Evolutionary conservation across 2,888 invertebrate genomes (phyloP), one percentile per base, ranked within the genome.

Genomic region (Nephrocerus scutellatus): DNA sequence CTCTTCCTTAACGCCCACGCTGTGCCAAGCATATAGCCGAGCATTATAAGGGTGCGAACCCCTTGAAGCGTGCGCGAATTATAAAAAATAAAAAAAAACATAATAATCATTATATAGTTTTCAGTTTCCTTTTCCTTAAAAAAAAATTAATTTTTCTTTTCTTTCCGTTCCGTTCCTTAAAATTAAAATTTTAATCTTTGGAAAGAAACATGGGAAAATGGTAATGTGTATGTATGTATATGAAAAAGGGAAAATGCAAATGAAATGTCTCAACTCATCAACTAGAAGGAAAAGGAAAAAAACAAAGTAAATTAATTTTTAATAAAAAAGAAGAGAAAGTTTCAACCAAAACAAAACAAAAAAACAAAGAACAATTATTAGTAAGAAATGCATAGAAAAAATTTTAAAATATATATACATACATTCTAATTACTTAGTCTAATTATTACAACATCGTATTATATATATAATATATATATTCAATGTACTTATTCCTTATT

Each of bases 401-500:
- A 39, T 43, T 43, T 43, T 43, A 39, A 43, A 43, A 43, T 43
- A 43, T 43, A 39, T 39, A 43, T 43, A n/a, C n/a, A n/a, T n/a
- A n/a, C 39, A 43, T 39, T 43, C 43, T 43, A 39, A 43, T 43
- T 43, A 43, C 43, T 43, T 43, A 43, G 43, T 43, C 43, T 47
- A 44, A 40, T 46, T 46, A 40, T 20, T 30, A 39, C 37, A n/a
- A 20, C 34, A 41, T 47, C 46, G 30, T 18, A 26, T 26, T 26
- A 26, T 26, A 14, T 35, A 31, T 28, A 34, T 39, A 39, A 30
- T 26, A 39, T 41, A 41, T 43, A 45, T 38, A 45, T 44, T 44
- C 33, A 43, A 41, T 40, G 39, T 43, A 43, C 43, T 39, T 25
- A 36, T 36, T 32, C 36, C 15, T 42, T 22, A n/a, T n/a, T n/a